phyloP scores from a whole-genome alignment of 2,888 invertebrate genomes.

The Ecliptopera silaceata region DNA sequence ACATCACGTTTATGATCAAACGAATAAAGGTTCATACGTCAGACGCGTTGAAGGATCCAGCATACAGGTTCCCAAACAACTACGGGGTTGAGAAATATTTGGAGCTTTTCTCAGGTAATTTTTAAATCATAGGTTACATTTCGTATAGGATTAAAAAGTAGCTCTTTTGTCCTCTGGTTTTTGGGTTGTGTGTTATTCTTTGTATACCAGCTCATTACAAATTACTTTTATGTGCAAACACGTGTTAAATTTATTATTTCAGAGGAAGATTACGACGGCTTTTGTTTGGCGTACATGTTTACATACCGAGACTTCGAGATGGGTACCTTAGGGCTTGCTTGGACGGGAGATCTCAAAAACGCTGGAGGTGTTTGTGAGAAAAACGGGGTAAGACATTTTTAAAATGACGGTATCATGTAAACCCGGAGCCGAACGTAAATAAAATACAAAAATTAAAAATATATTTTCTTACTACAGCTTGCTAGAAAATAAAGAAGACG shows the following conservation, averaged over 20 bases:
- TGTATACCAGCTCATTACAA: no score
- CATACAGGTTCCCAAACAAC: conserved; percentile 95
- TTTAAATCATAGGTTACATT: no score
- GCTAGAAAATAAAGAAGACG: neutral
- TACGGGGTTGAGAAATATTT: conserved; percentile 99
- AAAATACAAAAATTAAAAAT: no score
- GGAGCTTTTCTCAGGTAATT: conserved; percentile 95
- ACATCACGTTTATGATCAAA: conserved; percentile 98
- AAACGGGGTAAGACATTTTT: conserved; percentile 86
- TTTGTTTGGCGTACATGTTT: conserved; percentile 99
- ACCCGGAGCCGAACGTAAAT: no score
- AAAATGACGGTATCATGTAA: neutral
- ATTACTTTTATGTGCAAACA: no score
- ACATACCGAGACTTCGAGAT: conserved; percentile 98
- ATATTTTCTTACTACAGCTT: neutral
- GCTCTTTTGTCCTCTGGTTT: no score
- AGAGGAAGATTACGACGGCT: conserved; percentile 99
- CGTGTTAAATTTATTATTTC: conserved; percentile 61
- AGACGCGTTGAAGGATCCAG: conserved; percentile 92
- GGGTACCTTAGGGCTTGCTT: conserved; percentile 97
- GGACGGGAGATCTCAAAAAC: conserved; percentile 98
- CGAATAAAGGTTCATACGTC: conserved; percentile 96
- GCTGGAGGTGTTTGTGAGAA: conserved; percentile 99
- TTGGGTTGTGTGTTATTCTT: no score
- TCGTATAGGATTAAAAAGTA: no score